phyloP scores from a whole-genome alignment of 2,113 vertebrate genomes.

The Thinocorus orbignyianus region DNA sequence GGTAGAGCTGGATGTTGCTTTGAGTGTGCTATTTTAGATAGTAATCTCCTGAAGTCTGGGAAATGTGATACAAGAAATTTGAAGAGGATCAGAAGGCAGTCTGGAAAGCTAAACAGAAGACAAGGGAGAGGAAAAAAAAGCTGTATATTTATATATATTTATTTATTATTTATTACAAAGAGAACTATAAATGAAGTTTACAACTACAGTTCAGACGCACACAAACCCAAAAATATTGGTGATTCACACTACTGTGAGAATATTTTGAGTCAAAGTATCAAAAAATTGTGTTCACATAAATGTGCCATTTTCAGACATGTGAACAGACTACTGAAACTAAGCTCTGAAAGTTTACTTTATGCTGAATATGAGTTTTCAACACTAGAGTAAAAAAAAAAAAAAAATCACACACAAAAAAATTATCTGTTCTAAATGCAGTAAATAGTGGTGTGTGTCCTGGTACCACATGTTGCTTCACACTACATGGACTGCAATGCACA shows the following conservation, averaged over 20 bases:
- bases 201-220: accelerated
- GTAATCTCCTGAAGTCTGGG: neutral
- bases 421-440: neutral
- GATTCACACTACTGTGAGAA: neutral
- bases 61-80: neutral
- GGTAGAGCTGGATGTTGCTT: neutral
- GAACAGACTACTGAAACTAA: neutral
- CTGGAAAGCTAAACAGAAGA: neutral
- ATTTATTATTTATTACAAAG: too few species aligned
- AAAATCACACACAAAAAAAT: neutral
- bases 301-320: neutral
- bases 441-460: neutral
- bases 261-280: neutral
- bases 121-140: neutral
- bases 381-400: neutral
- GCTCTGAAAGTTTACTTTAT: neutral
- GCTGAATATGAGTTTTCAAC: neutral
- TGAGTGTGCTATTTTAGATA: neutral
- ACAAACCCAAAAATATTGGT: neutral
- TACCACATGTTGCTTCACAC: neutral
- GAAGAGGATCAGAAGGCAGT: neutral
- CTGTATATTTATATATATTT: too few species aligned
- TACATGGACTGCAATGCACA: neutral
- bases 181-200: neutral
- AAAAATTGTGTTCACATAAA: neutral